Percentiles rank a stretch among this genome's conserved stretches.
Evolutionary conservation across 2,888 invertebrate genomes (phyloP).

Genomic region (Myopa testacea): DNA sequence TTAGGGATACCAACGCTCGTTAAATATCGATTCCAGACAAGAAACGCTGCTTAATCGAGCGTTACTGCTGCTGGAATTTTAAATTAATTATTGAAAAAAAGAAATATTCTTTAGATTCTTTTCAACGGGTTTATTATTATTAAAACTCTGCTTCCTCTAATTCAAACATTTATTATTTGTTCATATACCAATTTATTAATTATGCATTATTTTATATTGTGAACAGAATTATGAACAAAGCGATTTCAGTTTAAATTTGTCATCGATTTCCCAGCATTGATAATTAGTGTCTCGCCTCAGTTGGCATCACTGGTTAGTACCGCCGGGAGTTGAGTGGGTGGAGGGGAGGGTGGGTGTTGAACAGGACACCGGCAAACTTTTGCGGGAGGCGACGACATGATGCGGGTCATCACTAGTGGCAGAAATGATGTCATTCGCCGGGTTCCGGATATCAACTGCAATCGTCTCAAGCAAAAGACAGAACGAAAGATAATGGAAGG

Average conservation of each 20-base stretch:
- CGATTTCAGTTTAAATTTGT: constrained; percentile 24
- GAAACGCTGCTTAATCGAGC: no score
- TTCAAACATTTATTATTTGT: not conserved
- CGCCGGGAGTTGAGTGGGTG: not conserved
- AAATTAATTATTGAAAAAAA: no score
- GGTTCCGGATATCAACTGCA: constrained; percentile 13
- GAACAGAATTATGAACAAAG: no score
- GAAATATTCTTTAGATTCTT: no score
- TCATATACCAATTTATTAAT: not conserved
- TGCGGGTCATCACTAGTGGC: not conserved
- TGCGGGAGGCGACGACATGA: not conserved
- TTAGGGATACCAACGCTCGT: not conserved
- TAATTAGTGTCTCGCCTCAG: constrained; percentile 28
- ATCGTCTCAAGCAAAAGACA: not conserved
- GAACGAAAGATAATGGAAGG: not conserved
- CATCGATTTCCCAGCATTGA: constrained; percentile 28
- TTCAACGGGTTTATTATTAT: no score
- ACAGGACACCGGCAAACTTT: not conserved
- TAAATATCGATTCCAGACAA: not conserved
- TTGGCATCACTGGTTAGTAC: constrained; percentile 24
- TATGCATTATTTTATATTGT: no score
- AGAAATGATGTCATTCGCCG: not conserved
- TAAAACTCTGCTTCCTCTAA: not conserved
- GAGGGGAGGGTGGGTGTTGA: not conserved
- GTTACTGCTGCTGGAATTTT: no score